Conservation (phyloP, 2,113 vertebrate genomes). For the Prunella fulvescens region DNA sequence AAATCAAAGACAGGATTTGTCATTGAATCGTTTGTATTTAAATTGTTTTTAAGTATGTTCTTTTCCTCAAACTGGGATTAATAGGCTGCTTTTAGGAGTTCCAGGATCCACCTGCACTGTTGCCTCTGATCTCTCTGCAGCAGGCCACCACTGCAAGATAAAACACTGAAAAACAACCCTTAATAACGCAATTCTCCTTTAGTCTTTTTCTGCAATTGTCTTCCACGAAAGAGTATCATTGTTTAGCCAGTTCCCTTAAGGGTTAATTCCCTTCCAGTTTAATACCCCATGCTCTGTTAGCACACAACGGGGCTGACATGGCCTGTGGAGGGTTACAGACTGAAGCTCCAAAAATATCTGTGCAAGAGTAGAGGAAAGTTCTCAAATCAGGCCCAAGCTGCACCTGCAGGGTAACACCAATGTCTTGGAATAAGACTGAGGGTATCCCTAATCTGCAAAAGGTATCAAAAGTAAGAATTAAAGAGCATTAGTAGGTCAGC, state of each 20-base stretch:
- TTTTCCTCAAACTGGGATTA: conserved; percentile 41
- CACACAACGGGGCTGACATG: fast-evolving
- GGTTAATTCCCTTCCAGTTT: neutral
- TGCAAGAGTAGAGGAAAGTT: neutral
- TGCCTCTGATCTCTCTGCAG: neutral
- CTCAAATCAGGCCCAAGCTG: neutral
- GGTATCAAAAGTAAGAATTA: neutral
- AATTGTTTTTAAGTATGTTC: conserved; percentile 20
- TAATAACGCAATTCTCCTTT: neutral
- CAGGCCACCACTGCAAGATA: neutral
- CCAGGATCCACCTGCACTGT: neutral
- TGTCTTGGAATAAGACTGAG: neutral
- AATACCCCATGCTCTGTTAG: neutral
- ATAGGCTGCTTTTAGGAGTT: conserved; percentile 7
- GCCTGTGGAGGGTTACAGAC: neutral
- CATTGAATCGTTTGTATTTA: neutral
- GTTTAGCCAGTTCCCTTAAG: neutral
- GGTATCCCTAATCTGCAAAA: neutral
- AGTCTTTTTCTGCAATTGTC: neutral
- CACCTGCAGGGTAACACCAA: neutral
- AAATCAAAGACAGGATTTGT: conserved; percentile 20
- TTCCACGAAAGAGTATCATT: conserved; percentile 23
- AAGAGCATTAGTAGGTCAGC: neutral
- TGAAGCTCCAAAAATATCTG: neutral
- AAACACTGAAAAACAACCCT: neutral